Conservation (phyloP, 2,888 invertebrate genomes). For the Pediacus dermestoides region DNA sequence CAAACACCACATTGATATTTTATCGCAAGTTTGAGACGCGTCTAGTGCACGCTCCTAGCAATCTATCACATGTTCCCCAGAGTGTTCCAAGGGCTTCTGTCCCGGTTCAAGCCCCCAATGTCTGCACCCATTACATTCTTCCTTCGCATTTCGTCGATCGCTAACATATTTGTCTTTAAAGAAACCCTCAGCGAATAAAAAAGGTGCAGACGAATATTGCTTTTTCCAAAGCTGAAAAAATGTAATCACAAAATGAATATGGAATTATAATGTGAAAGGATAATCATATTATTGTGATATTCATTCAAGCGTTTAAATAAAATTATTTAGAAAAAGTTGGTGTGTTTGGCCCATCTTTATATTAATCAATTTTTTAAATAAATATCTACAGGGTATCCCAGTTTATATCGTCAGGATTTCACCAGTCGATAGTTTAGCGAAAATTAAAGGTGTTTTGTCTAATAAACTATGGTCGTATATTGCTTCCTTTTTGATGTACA, state of each 20-base stretch:
- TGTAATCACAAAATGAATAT: constrained; percentile 1
- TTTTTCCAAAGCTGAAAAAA: not conserved
- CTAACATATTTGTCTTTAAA: constrained; percentile 15
- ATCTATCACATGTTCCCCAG: constrained; percentile 34
- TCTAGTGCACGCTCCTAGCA: constrained; percentile 34
- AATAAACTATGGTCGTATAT: no score
- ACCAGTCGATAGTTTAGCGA: no score
- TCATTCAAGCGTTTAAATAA: no score
- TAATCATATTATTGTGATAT: no score
- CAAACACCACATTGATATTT: constrained; percentile 37
- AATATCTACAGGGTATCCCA: no score
- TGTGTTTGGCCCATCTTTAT: no score
- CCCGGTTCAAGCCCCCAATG: constrained; percentile 19
- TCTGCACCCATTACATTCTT: constrained; percentile 29
- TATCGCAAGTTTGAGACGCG: constrained; percentile 34
- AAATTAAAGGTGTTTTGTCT: no score
- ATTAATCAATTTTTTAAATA: no score
- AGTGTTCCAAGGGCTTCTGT: constrained; percentile 23
- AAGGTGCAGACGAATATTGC: not conserved
- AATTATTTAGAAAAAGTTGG: no score
- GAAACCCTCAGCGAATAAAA: not conserved
- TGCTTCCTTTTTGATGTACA: no score
- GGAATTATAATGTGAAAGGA: no score
- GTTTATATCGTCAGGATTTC: no score
- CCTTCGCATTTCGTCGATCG: constrained; percentile 10